These are phyloP conservation scores for Netelia melanura DNA, from an alignment of 2,888 invertebrate genomes.

Conservation along the genomic window DNA sequence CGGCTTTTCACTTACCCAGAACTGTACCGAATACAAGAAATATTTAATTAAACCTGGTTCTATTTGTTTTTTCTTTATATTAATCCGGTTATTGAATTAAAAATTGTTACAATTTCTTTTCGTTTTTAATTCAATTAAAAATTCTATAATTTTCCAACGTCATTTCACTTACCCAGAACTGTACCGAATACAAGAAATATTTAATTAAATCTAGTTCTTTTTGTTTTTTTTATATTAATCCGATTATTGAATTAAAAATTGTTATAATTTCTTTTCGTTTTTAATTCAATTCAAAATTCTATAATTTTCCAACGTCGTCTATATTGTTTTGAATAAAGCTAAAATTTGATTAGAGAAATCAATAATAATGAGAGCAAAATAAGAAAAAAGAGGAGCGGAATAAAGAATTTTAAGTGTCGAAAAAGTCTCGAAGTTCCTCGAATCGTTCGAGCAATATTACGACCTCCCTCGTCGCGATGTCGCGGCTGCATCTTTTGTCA, in stretches of 20 bases:
- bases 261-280: too few species aligned
- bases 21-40: too few species aligned
- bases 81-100: too few species aligned
- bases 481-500: conserved; percentile 22
- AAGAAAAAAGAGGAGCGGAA: not conserved
- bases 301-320: not conserved
- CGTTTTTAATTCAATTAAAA: not conserved
- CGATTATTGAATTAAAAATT: too few species aligned
- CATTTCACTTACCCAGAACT: not conserved
- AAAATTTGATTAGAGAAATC: not conserved
- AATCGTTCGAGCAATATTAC: not conserved
- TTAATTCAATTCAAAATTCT: not conserved
- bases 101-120: too few species aligned
- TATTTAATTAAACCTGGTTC: too few species aligned
- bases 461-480: not conserved
- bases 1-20: not conserved
- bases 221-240: too few species aligned
- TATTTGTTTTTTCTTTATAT: too few species aligned
- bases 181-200: too few species aligned
- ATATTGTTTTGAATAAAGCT: not conserved
- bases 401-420: not conserved
- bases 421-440: not conserved
- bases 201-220: too few species aligned
- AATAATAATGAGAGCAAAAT: not conserved
- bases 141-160: not conserved